Conservation (phyloP, 2,113 vertebrate genomes). For the Proteles cristata region DNA sequence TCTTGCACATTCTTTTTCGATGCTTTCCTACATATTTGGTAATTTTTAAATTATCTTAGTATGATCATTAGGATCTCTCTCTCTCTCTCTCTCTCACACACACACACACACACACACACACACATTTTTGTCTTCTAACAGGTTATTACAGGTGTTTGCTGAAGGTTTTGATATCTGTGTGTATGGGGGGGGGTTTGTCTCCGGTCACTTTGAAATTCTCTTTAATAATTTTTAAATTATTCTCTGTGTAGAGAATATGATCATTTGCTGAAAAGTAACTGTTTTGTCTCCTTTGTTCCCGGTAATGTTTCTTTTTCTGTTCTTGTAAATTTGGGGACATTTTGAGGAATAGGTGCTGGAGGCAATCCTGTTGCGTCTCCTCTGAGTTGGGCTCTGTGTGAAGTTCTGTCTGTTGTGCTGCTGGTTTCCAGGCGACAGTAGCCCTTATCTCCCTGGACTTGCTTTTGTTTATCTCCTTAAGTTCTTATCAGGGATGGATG, state of each 20-base stretch:
- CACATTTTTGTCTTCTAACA: background rate
- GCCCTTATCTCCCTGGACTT: background rate
- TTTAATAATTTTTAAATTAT: constrained; percentile 33
- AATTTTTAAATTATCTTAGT: background rate
- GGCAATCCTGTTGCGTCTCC: no score
- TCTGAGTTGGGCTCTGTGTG: background rate
- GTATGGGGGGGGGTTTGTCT: background rate
- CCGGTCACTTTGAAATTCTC: background rate
- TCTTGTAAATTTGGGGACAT: background rate
- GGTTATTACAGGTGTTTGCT: background rate
- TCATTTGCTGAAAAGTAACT: background rate
- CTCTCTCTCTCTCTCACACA: no score
- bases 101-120: no score
- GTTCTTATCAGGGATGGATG: background rate
- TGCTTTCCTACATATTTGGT: background rate
- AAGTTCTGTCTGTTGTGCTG: background rate
- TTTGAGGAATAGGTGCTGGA: background rate
- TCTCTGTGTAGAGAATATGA: background rate
- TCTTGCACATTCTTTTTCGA: background rate
- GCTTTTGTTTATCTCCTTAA: background rate
- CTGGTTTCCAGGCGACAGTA: background rate
- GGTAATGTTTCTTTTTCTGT: background rate
- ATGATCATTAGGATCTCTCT: background rate
- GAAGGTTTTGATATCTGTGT: background rate
- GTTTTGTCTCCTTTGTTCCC: background rate